A percentile compares a stretch with the other conserved stretches of the same genome.
These are phyloP conservation scores for Uria lomvia DNA, from an alignment of 2,113 vertebrate genomes.

Conservation along the genomic window DNA sequence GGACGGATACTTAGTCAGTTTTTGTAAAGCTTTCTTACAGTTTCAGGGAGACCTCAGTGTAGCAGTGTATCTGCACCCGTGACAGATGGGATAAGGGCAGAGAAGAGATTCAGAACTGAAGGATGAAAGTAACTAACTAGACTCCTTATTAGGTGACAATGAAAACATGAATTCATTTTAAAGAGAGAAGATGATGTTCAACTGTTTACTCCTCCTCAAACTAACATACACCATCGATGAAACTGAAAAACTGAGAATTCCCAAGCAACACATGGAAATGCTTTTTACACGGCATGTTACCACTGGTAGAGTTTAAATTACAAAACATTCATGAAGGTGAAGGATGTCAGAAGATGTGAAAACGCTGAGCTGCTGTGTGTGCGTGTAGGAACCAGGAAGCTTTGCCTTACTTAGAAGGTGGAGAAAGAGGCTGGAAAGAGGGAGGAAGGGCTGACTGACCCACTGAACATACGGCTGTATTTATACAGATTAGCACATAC, in stretches of 20 bases:
- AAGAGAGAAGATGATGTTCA: not conserved
- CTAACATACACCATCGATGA: not conserved
- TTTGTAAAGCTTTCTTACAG: not conserved
- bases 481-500: too few species aligned
- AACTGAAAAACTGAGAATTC: not conserved
- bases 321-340: not conserved
- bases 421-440: not conserved
- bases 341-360: not conserved
- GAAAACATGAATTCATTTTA: not conserved
- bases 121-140: not conserved
- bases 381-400: fast-evolving
- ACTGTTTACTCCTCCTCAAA: not conserved
- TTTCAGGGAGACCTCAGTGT: not conserved
- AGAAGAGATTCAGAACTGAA: not conserved
- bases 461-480: not conserved
- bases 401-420: not conserved
- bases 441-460: not conserved
- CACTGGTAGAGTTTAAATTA: not conserved
- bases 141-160: not conserved
- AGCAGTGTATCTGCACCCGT: not conserved
- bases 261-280: not conserved
- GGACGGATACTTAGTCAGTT: too few species aligned
- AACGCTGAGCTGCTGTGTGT: not conserved
- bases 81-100: not conserved
- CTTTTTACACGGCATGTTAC: not conserved